phyloP scores from a whole-genome alignment of 2,797 vertebrate species.

The Podargus strigoides region DNA sequence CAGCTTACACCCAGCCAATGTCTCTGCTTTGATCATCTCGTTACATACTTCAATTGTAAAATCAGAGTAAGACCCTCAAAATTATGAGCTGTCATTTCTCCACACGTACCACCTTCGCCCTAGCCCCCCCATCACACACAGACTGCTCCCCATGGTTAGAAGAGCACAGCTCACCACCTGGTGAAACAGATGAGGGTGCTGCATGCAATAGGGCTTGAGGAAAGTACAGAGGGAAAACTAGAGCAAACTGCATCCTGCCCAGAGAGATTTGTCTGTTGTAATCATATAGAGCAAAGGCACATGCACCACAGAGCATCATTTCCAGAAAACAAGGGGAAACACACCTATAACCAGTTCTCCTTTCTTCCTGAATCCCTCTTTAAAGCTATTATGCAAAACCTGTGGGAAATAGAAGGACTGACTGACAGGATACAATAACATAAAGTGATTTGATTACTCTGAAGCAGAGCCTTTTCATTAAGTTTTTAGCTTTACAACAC shows the following conservation, averaged over 20 bases:
- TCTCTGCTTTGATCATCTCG: not conserved
- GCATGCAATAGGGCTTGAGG: not conserved
- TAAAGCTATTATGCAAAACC: slow-evolving; percentile 38
- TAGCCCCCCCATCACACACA: not conserved
- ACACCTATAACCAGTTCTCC: not conserved
- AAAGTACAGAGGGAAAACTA: not conserved
- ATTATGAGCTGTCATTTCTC: not conserved
- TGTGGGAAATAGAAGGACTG: slow-evolving; percentile 3
- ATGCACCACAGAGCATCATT: not conserved
- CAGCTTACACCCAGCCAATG: not conserved
- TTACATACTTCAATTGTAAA: not conserved
- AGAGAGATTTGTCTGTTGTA: not conserved
- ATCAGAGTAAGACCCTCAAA: not conserved
- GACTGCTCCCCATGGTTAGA: not conserved
- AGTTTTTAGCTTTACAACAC: slow-evolving; percentile 31
- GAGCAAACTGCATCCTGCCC: not conserved
- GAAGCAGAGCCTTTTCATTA: slow-evolving; percentile 51
- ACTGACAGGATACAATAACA: slow-evolving; percentile 57
- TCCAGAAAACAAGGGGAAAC: slow-evolving; percentile 31
- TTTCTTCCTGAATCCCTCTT: slow-evolving; percentile 20
- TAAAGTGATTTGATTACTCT: slow-evolving; percentile 50
- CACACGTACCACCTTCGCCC: not conserved
- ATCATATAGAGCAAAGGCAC: not conserved
- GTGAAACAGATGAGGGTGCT: not conserved
- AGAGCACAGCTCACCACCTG: not conserved